Evolutionary conservation across 2,113 vertebrate genomes (phyloP), one percentile per base, ranked within the genome.

Genomic region (Empidonax traillii): DNA sequence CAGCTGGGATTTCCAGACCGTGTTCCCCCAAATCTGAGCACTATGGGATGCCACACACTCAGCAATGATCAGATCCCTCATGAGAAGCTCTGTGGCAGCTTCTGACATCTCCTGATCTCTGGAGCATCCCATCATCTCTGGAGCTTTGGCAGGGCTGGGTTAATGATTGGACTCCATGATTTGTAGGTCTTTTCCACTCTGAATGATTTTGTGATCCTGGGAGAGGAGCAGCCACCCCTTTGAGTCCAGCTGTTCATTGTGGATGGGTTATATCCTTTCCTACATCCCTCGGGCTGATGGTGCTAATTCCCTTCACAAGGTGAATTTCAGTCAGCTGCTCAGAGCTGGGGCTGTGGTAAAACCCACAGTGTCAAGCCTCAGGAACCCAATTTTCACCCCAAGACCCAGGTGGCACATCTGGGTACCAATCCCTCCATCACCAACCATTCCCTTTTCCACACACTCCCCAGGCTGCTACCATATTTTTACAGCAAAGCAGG

Each of bases 371-470:
- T 25, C 9, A 2, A 69, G 28, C 46, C n/a, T 41, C 9, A 2
- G 0, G 1, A 65, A 5, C 71, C 46, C 43, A 3, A 5, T 35
- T 75, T 19, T 21, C 8, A 19, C 3, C 80, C 85, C 43, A 4
- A 78, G 81, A 12, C 25, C 33, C 0, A 5, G 1, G 4, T 0
- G 3, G 11, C 62, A 13, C 67, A n/a, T 6, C 58, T 9, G 43
- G 28, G 5, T 43, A 10, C 74, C 69, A 5, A 69, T 23, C 31
- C 47, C 41, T 44, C 15, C 66, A 8, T 33, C 6, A 0, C 91
- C 6, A 1, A 4, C 23, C 0, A 1, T 51, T 27, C 71, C 47
- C 35, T 68, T 68, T 20, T 13, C 69, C 80, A 14, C 1, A 0
- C 0, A 0, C 5, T 4, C 28, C 59, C 13, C 0, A 2, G 35